These are phyloP conservation scores for Cyclophora punctaria DNA, from an alignment of 2,888 invertebrate species.

Conservation along the genomic window DNA sequence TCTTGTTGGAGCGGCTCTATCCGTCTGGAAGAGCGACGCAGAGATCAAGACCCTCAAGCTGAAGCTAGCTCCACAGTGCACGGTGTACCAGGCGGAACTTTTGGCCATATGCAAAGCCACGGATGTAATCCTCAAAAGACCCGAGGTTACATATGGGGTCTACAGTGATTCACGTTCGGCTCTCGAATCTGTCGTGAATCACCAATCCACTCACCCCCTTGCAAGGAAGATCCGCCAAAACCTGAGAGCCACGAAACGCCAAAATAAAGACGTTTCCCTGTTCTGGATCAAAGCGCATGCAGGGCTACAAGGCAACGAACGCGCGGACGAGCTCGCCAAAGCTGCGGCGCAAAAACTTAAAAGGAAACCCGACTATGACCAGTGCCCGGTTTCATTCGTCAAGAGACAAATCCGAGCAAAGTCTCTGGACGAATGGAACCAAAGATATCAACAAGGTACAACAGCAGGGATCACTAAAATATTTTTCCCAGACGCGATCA, in stretches of 20 bases:
- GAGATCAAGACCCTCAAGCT: conserved; percentile 1
- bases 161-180: conserved; percentile 10
- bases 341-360: conserved; percentile 1
- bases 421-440: conserved; percentile 8
- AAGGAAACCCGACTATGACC: not conserved
- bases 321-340: conserved; percentile 14
- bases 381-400: conserved; percentile 8
- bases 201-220: conserved; percentile 4
- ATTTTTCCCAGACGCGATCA: conserved; percentile 4
- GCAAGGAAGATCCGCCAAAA: conserved; percentile 1
- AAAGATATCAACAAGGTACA: not conserved
- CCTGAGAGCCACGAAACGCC: not conserved
- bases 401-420: conserved; percentile 7
- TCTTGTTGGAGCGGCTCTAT: conserved; percentile 13
- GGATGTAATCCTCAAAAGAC: not conserved
- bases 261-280: not conserved
- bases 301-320: conserved; percentile 11
- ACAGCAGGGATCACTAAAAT: not conserved
- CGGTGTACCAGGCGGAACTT: conserved; percentile 18
- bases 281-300: conserved; percentile 17
- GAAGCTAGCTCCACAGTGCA: not conserved
- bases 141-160: not conserved
- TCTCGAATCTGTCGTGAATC: conserved; percentile 2
- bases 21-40: conserved; percentile 9
- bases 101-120: conserved; percentile 7